Conservation (phyloP, 2,113 vertebrate species). For the Mugil cephalus region DNA sequence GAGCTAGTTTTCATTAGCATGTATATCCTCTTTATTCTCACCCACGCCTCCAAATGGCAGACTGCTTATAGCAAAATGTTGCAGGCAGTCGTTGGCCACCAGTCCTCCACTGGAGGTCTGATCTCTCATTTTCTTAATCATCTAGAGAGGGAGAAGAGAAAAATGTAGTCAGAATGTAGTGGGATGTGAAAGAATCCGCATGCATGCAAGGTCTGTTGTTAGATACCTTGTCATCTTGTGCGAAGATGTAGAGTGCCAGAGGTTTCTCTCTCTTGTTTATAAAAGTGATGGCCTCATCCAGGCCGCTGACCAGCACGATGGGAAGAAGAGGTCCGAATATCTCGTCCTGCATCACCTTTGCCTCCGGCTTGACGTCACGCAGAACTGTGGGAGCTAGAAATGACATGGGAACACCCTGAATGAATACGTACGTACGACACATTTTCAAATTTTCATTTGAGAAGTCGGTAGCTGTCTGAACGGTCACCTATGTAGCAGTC, state of each 20-base stretch:
- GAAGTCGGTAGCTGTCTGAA: neutral
- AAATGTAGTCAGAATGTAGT: no score
- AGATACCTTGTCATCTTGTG: conserved; percentile 86
- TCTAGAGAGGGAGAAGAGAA: conserved; percentile 69
- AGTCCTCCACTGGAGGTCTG: conserved; percentile 91
- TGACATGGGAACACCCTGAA: neutral
- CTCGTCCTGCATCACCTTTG: conserved; percentile 95
- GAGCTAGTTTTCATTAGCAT: no score
- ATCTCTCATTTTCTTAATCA: conserved; percentile 84
- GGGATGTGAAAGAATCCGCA: no score
- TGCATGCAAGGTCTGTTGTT: neutral
- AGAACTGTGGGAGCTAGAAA: conserved; percentile 91
- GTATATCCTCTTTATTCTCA: conserved; percentile 67
- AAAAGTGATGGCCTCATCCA: conserved; percentile 91
- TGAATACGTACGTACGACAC: neutral
- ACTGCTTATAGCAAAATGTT: conserved; percentile 84
- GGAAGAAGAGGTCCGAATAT: conserved; percentile 96
- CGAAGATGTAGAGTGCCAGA: conserved; percentile 92
- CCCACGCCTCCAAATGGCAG: conserved; percentile 94
- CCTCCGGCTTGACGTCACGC: conserved; percentile 86
- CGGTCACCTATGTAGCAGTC: conserved; percentile 90
- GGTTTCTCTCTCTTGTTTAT: conserved; percentile 94
- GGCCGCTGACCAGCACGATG: conserved; percentile 82
- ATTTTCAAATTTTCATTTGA: neutral
- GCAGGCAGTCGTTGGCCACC: conserved; percentile 89